phyloP scores from a whole-genome alignment of 1,140 invertebrate species.

The Odontomachus brunneus region DNA sequence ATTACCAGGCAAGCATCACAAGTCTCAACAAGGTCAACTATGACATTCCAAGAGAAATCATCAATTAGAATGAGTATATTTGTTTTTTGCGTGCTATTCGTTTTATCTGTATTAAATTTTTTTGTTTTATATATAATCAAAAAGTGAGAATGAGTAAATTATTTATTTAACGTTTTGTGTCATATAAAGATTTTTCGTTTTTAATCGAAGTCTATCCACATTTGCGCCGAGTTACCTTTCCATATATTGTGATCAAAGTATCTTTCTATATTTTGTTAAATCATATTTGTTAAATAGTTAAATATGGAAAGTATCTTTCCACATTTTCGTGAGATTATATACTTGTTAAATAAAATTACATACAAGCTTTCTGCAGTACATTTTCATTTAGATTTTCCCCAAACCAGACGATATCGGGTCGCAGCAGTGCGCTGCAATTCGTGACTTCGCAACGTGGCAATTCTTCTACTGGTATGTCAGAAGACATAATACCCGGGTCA shows the following conservation, averaged over 20 bases:
- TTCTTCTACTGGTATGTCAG: conserved; percentile 88
- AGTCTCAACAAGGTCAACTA: conserved; percentile 86
- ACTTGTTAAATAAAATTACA: conserved; percentile 67
- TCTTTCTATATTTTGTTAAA: neutral
- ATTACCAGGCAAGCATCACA: conserved; percentile 95
- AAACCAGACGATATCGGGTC: conserved; percentile 97
- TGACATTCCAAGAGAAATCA: neutral
- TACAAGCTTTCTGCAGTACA: conserved; percentile 89
- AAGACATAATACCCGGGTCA: conserved; percentile 78
- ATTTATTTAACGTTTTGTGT: neutral
- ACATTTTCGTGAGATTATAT: no score
- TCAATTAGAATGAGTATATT: neutral
- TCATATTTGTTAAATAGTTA: neutral
- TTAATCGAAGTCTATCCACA: neutral
- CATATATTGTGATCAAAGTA: neutral
- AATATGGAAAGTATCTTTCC: no score
- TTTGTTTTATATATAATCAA: neutral
- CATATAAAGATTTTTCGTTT: conserved; percentile 3
- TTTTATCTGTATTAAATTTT: neutral
- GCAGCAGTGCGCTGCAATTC: conserved; percentile 90
- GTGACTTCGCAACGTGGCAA: conserved; percentile 90
- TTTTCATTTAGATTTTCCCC: conserved; percentile 91
- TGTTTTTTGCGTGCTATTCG: conserved; percentile 1
- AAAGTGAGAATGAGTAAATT: no score
- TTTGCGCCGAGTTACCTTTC: neutral